Percentiles rank a stretch among this genome's conserved stretches.
Evolutionary conservation across 2,888 invertebrate species (phyloP).

Genomic region (Orchestes rusci): DNA sequence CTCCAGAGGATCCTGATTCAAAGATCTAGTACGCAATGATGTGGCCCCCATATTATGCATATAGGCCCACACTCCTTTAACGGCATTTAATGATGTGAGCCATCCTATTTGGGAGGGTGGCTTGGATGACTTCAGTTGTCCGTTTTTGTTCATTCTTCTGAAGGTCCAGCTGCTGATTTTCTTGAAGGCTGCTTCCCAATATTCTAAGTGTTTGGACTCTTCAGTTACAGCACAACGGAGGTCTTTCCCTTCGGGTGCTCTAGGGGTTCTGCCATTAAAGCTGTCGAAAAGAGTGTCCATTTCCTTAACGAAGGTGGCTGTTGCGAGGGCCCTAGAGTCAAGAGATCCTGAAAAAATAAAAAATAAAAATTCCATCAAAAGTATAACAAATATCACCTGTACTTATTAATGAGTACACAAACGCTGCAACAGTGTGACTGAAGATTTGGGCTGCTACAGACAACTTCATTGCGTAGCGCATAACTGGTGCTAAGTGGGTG

Average conservation of each 20-base stretch:
- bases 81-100: constrained; percentile 17
- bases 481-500: constrained; percentile 23
- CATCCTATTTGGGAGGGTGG: constrained; percentile 25
- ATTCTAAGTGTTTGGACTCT: constrained; percentile 14
- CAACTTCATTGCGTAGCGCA: constrained; percentile 28
- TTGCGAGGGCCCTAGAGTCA: constrained; percentile 13
- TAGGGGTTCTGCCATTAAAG: constrained; percentile 20
- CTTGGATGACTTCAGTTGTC: constrained; percentile 10
- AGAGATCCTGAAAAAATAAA: constrained; percentile 5
- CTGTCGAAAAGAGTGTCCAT: constrained; percentile 31
- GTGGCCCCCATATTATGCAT: neutral
- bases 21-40: constrained; percentile 1
- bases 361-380: neutral
- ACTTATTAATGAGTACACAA: constrained; percentile 18
- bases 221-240: constrained; percentile 19
- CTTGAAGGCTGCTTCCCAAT: constrained; percentile 12
- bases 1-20: constrained; percentile 10
- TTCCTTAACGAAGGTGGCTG: constrained; percentile 23
- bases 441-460: constrained; percentile 28
- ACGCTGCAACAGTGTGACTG: constrained; percentile 18
- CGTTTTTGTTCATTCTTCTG: constrained; percentile 9
- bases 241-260: constrained; percentile 17
- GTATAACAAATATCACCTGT: constrained; percentile 6
- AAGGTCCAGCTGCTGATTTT: constrained; percentile 12
- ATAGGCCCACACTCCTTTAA: constrained; percentile 14